Conservation (phyloP, 1,140 invertebrate species). For the Drosophila serrata region DNA sequence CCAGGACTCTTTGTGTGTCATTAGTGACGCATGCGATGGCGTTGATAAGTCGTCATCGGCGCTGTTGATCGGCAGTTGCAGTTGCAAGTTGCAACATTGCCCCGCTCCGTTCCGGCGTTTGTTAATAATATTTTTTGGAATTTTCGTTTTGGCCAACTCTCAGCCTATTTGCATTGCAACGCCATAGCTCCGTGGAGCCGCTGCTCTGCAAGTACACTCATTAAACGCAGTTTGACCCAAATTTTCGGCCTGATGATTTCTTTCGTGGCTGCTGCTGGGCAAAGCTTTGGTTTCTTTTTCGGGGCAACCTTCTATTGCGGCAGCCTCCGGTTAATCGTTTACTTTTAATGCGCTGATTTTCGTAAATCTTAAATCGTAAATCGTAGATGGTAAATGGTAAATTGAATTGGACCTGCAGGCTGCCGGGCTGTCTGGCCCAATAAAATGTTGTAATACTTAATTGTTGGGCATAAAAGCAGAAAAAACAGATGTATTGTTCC, state of each 20-base stretch:
- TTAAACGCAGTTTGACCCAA: conserved; percentile 72
- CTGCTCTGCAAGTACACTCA: conserved; percentile 37
- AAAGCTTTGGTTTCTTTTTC: conserved; percentile 19
- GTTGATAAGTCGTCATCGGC: conserved; percentile 55
- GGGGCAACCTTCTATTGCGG: conserved; percentile 47
- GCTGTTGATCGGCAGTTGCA: conserved; percentile 43
- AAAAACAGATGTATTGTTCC: conserved; percentile 35
- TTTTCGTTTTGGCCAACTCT: conserved; percentile 24
- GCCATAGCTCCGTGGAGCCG: conserved; percentile 1
- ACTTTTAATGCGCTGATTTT: conserved; percentile 77
- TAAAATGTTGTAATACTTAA: conserved; percentile 78
- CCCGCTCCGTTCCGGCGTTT: conserved; percentile 44
- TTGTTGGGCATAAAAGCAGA: conserved; percentile 45
- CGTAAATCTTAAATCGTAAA: conserved; percentile 65
- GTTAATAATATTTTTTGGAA: conserved; percentile 60
- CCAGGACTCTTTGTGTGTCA: conserved; percentile 56
- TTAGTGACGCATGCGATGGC: conserved; percentile 60
- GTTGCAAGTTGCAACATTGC: conserved; percentile 57
- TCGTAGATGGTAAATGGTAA: conserved; percentile 60
- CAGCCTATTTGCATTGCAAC: conserved; percentile 37
- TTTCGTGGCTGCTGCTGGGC: conserved; percentile 68
- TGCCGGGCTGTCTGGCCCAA: conserved; percentile 14
- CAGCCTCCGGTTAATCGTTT: conserved; percentile 63
- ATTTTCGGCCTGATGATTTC: conserved; percentile 61
- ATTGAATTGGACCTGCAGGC: conserved; percentile 48